Evolutionary conservation across 2,888 invertebrate genomes (phyloP).

Genomic region (Sphinx pinastri): DNA sequence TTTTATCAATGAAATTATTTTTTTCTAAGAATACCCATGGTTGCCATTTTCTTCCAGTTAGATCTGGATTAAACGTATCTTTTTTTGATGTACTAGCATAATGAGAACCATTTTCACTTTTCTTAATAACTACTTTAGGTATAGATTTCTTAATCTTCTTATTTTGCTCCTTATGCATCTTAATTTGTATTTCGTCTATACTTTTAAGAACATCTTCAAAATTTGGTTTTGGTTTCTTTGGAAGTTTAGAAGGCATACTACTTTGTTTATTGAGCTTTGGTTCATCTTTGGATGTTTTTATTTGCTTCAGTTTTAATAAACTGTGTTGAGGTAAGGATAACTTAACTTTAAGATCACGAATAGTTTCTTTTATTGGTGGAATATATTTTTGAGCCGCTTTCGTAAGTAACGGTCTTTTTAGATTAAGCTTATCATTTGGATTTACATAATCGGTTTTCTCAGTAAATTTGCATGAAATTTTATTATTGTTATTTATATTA

Average conservation of each 20-base stretch:
- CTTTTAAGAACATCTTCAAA: slow-evolving; percentile 82
- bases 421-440: slow-evolving; percentile 49
- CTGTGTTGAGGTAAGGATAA: slow-evolving; percentile 74
- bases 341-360: slow-evolving; percentile 74
- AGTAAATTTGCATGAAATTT: slow-evolving; percentile 66
- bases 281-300: slow-evolving; percentile 69
- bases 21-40: slow-evolving; percentile 80
- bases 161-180: slow-evolving; percentile 69
- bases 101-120: slow-evolving; percentile 75
- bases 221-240: slow-evolving; percentile 75
- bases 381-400: slow-evolving; percentile 82
- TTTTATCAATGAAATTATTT: slow-evolving; percentile 74
- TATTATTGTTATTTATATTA: slow-evolving; percentile 42
- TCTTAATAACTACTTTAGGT: slow-evolving; percentile 81
- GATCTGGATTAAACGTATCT: slow-evolving; percentile 68
- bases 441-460: slow-evolving; percentile 63
- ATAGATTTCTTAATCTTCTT: slow-evolving; percentile 68
- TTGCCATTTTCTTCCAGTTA: slow-evolving; percentile 81
- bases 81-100: slow-evolving; percentile 70
- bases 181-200: slow-evolving; percentile 77
- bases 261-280: slow-evolving; percentile 58
- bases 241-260: slow-evolving; percentile 46
- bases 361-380: slow-evolving; percentile 72
- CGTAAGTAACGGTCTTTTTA: slow-evolving; percentile 68
- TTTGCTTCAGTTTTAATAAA: slow-evolving; percentile 69